Base-by-base conservation (phyloP, 2,888 invertebrate species). In the Hirtodrosophila trivittata region DNA sequence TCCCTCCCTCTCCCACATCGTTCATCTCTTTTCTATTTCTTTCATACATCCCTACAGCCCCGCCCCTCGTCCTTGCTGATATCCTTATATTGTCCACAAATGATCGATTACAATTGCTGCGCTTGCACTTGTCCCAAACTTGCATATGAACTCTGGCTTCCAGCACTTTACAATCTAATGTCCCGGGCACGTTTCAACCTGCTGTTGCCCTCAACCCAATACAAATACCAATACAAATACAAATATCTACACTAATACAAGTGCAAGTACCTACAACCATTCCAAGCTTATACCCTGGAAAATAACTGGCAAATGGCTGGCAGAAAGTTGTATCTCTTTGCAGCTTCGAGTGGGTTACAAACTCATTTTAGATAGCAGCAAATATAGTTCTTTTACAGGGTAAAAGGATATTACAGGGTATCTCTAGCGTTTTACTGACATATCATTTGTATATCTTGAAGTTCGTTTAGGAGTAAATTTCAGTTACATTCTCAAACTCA, bases 171-270 rank as follows among this genome's bases (percentile, higher is more conserved):
- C 42, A 14, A 42, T 67, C 47, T 26, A 14, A 33, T 33, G 49
- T 67, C 41, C 57, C 32, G 41, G 16, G 49, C 70, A 70, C 70
- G 70, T 73, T 54, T 28, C 55, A 25, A 13, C 51, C 43, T 55
- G 55, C 12, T 47, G 25, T 13, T 16, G 10, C 13, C 26, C 30
- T 30, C 18, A 18, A 16, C 32, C 41, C 60, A 47, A 69, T 28
- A 9, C 28, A 3, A 6, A 25, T 25, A 4, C 28, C 28, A 55
- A 67, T 60, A 21, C 18, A 21, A 21, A 21, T 21, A 5, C 18
- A 21, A 21, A 21, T 21, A 5, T 5, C 2, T 21, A 21, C 2
- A 21, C 18, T 3, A 21, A 21, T 21, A 21, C 18, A 21, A 3
- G 18, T 21, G 5, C 5, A 21, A 21, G 5, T 21, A 21, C 18